Percentiles rank a stretch among this genome's conserved stretches.
These are phyloP conservation scores for Mamestra configurata DNA, from an alignment of 1,140 invertebrate species.

Conservation along the genomic window DNA sequence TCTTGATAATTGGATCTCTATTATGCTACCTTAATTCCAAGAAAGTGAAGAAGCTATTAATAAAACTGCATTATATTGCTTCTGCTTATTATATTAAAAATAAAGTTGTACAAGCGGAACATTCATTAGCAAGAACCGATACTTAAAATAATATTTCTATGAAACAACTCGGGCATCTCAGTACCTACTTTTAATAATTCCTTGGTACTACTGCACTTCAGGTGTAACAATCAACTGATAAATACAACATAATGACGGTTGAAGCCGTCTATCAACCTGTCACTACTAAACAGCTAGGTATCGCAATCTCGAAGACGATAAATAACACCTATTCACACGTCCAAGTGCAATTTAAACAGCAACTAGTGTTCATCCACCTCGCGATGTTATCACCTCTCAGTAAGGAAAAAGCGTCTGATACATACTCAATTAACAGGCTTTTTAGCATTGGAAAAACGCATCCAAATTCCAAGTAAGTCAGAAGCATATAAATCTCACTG, in stretches of 20 bases:
- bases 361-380: background rate
- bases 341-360: background rate
- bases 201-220: background rate
- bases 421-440: background rate
- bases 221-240: constrained; percentile 10
- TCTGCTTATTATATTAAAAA: no score
- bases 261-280: constrained; percentile 28
- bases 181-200: background rate
- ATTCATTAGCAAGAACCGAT: no score
- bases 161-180: background rate
- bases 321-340: constrained; percentile 26
- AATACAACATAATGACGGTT: constrained; percentile 7
- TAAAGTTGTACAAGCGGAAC: background rate
- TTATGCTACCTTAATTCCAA: no score
- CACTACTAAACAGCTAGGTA: background rate
- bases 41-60: no score
- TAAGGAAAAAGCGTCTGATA: constrained; percentile 19
- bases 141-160: background rate
- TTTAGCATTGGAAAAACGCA: constrained; percentile 8
- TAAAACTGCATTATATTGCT: no score
- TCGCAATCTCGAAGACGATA: constrained; percentile 10
- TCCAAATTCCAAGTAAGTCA: background rate
- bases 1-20: no score
- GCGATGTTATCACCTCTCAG: constrained; percentile 22
- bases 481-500: background rate